Percentiles rank a stretch among this genome's conserved stretches.
phyloP scores from a whole-genome alignment of 2,113 vertebrate species.

The Blennius ocellaris region DNA sequence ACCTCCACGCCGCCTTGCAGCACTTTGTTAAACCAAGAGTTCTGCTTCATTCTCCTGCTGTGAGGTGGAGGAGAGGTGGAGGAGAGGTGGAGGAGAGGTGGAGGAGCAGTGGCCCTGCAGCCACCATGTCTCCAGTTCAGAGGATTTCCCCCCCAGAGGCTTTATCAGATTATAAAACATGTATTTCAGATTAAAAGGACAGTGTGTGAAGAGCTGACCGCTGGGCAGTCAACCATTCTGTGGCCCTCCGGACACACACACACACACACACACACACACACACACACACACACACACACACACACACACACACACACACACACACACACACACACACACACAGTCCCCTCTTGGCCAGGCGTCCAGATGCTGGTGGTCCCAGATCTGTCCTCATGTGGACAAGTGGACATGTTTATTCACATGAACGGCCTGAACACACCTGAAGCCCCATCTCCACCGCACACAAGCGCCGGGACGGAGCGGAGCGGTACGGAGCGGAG shows the following conservation, averaged over 20 bases:
- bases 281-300: conserved; percentile 21
- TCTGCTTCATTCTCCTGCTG: no score
- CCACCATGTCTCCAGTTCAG: not conserved
- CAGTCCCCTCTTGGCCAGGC: not conserved
- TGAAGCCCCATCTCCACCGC: no score
- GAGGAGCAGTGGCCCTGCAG: no score
- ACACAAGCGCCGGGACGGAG: no score
- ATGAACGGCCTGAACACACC: no score
- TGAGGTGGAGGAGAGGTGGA: no score
- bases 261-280: conserved; percentile 31
- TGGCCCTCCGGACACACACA: conserved; percentile 61
- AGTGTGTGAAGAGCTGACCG: conserved; percentile 55
- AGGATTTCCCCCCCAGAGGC: conserved; percentile 25
- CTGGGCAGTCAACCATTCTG: conserved; percentile 67
- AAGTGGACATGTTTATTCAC: not conserved
- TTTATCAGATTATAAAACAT: conserved; percentile 60
- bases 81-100: no score
- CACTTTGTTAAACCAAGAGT: no score
- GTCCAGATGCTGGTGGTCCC: no score
- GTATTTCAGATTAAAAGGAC: conserved; percentile 63
- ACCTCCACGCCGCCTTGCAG: no score
- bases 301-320: conserved; percentile 42
- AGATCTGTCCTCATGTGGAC: no score
- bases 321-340: conserved; percentile 14
- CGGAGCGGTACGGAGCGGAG: no score